These are phyloP conservation scores for Oryzias dopingdopingensis DNA, from an alignment of 2,797 vertebrate species.

Conservation along the genomic window DNA sequence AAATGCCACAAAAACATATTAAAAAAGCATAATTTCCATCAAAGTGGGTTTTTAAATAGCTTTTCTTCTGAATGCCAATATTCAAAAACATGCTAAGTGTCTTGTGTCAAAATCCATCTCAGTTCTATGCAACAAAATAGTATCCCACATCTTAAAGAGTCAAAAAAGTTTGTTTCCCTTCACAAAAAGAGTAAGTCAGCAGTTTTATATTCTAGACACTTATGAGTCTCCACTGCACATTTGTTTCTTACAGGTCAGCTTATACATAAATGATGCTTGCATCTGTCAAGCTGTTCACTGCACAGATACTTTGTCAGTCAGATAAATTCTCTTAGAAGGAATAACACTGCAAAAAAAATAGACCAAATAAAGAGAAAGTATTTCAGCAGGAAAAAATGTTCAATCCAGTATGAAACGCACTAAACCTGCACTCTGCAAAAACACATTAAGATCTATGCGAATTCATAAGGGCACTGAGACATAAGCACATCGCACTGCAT, in stretches of 20 bases:
- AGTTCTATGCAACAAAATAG: too few species aligned
- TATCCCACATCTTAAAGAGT: too few species aligned
- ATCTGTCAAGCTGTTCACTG: neutral
- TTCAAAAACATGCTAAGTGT: too few species aligned
- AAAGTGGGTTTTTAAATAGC: too few species aligned
- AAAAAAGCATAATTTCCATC: too few species aligned
- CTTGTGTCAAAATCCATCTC: too few species aligned
- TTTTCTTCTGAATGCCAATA: too few species aligned
- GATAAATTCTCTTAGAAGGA: too few species aligned
- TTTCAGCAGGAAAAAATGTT: slow-evolving; percentile 14
- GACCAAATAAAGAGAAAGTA: neutral
- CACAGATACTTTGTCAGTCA: too few species aligned
- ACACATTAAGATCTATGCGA: slow-evolving; percentile 4
- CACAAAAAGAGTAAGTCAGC: neutral
- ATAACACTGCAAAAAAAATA: slow-evolving; percentile 6
- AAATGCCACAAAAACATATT: too few species aligned
- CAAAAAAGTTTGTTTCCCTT: too few species aligned
- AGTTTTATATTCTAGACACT: neutral
- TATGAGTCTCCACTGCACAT: neutral
- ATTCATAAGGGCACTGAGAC: slow-evolving; percentile 9
- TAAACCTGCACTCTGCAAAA: slow-evolving; percentile 16
- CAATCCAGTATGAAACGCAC: slow-evolving; percentile 9
- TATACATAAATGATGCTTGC: neutral
- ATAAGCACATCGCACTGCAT: slow-evolving; percentile 7
- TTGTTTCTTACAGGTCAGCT: too few species aligned